Conservation (phyloP, 2,888 invertebrate species). For the Tridacna crocea region DNA sequence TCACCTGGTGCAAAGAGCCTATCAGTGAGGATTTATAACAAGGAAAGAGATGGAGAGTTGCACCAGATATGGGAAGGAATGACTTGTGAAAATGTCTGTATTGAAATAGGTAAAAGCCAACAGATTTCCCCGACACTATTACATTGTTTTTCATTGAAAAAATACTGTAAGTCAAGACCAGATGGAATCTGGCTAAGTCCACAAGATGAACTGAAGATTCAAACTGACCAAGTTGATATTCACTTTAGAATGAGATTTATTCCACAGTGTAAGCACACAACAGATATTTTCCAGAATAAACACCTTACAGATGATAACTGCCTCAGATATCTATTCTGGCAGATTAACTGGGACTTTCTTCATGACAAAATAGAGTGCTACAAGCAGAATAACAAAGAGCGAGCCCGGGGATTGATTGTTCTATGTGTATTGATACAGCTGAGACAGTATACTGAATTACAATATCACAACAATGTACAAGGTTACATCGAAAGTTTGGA, state of each 20-base stretch:
- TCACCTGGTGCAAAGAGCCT: background rate
- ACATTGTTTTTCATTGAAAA: constrained; percentile 31
- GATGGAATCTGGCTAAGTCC: constrained; percentile 7
- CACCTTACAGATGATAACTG: background rate
- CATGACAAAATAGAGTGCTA: constrained; percentile 10
- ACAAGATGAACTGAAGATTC: background rate
- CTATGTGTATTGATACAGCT: constrained; percentile 23
- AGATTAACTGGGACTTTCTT: constrained; percentile 34
- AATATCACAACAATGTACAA: background rate
- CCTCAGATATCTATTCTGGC: constrained; percentile 33
- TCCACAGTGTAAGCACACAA: constrained; percentile 13
- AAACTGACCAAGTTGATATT: constrained; percentile 11
- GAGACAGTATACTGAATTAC: constrained; percentile 28
- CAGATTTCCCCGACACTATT: constrained; percentile 30
- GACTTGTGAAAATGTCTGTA: constrained; percentile 34
- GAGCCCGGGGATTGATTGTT: constrained; percentile 24
- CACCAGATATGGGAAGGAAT: background rate
- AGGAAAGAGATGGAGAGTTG: constrained; percentile 7
- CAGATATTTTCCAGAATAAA: background rate
- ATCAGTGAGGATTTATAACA: constrained; percentile 7
- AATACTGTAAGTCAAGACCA: background rate
- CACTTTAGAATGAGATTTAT: constrained; percentile 48
- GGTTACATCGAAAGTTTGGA: background rate
- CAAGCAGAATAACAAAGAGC: background rate
- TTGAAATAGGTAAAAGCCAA: constrained; percentile 23